Base-by-base conservation (phyloP, 2,113 vertebrate species). In the Sterna hirundo region DNA sequence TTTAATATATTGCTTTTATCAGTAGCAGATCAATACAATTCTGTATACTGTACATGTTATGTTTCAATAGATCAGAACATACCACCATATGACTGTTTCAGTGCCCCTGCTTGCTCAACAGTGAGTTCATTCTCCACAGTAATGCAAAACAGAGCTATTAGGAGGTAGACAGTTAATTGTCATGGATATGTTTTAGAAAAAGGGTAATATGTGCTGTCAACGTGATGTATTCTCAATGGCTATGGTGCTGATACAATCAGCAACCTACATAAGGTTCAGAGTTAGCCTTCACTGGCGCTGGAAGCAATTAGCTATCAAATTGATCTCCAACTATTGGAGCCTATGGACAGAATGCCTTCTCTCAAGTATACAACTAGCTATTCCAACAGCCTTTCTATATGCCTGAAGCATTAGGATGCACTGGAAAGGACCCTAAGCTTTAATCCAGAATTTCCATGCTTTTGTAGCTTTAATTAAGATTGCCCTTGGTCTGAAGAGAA, bases 141-240 rank as follows among this genome's bases (percentile, higher is more conserved):
- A 79, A 89, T 55, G 74, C 62, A 94, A 91, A 95, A 32, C 23
- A 84, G 66, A 79, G 70, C 49, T 83, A 69, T 94, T 80, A 87
- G 36, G 70, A 95, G 54, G 62, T 46, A 94, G 83, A 79, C 49
- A 91, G 93, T 54, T 92, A 94, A 95, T 93, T 87, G 69, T 87
- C 52, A 70, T 40, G 44, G 38, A 65, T 82, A 61, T 65, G 60
- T 79, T 83, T 83, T 52, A 78, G 66, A 57, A 86, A 94, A 87
- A 83, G 70, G 64, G 34, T 91, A 96, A 88, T 82, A 94, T 12
- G 49, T 86, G 46, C 86, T 87, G 81, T 87, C 91, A 83, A 0
- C 62, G 51, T 65, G 77, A 82, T 66, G 38, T 80, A 44, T 85
- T 88, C 54, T 69, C 77, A 91, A 9, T 29, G 66, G 46, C 58